These are phyloP conservation scores for Brenthis ino DNA, from an alignment of 2,888 invertebrate genomes.

Conservation along the genomic window DNA sequence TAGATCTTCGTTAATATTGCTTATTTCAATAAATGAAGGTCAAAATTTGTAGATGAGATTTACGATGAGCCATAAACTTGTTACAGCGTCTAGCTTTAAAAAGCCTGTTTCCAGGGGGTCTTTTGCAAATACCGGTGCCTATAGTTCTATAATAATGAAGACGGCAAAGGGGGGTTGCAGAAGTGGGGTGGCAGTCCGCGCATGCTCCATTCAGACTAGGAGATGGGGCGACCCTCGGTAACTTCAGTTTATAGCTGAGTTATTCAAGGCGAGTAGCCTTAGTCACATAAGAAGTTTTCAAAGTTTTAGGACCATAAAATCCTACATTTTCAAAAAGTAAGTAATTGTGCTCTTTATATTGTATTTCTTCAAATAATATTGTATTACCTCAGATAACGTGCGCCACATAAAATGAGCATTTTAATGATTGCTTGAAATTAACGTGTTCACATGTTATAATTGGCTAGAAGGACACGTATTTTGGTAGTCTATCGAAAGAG, in stretches of 20 bases:
- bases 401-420: not conserved
- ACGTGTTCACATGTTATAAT: slow-evolving; percentile 28
- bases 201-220: slow-evolving; percentile 70
- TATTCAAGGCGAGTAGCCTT: slow-evolving; percentile 46
- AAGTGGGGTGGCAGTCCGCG: slow-evolving; percentile 65
- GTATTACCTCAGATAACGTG: not conserved
- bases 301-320: slow-evolving; percentile 68
- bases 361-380: not conserved
- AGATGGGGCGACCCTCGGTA: slow-evolving; percentile 60
- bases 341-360: slow-evolving; percentile 44
- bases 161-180: slow-evolving; percentile 56
- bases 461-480: slow-evolving; percentile 16
- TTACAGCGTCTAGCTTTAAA: slow-evolving; percentile 39
- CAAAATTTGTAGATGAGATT: slow-evolving; percentile 24
- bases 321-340: slow-evolving; percentile 72
- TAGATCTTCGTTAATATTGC: not conserved
- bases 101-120: slow-evolving; percentile 48
- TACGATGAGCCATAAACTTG: slow-evolving; percentile 35
- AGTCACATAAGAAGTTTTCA: slow-evolving; percentile 40
- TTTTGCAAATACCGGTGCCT: slow-evolving; percentile 47
- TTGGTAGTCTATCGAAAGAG: not conserved
- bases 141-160: slow-evolving; percentile 52
- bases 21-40: slow-evolving; percentile 21
- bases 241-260: slow-evolving; percentile 73
- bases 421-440: slow-evolving; percentile 4